Evolutionary conservation across 30 jellyfish, hydroid and myxozoan species (phyloP).

Genomic region (Euphysa ruthae): DNA sequence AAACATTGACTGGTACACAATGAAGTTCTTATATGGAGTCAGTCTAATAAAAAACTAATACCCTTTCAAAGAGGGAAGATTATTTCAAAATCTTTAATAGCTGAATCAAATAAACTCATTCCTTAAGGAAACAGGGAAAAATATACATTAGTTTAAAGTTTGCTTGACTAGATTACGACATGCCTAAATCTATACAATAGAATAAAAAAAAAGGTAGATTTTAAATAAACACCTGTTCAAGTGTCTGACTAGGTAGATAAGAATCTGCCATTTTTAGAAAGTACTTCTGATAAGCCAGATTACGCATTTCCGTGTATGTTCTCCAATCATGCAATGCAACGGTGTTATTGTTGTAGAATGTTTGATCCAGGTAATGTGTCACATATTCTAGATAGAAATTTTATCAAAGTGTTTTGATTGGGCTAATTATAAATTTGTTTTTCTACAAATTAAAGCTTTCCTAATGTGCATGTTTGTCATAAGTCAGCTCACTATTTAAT

Average conservation of each 20-base stretch:
- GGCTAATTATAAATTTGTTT: too few relatives aligned
- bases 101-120: not conserved
- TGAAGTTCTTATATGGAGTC: too few relatives aligned
- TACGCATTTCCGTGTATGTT: constrained; percentile 93
- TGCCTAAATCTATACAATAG: not conserved
- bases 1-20: too few relatives aligned
- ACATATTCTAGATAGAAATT: constrained; percentile 26
- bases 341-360: constrained; percentile 89
- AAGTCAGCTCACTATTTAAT: too few relatives aligned
- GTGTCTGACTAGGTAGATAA: constrained; percentile 91
- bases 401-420: too few relatives aligned
- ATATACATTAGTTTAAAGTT: not conserved
- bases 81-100: too few relatives aligned
- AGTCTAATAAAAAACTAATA: too few relatives aligned
- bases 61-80: too few relatives aligned
- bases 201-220: not conserved
- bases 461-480: too few relatives aligned
- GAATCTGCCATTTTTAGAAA: constrained; percentile 85
- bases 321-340: constrained; percentile 98
- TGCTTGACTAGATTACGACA: not conserved
- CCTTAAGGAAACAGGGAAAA: not conserved
- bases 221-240: constrained; percentile 58
- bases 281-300: constrained; percentile 74
- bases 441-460: too few relatives aligned
- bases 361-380: constrained; percentile 90